These are phyloP conservation scores for Drosophila phalerata DNA, from an alignment of 2,888 invertebrate species.

Conservation along the genomic window DNA sequence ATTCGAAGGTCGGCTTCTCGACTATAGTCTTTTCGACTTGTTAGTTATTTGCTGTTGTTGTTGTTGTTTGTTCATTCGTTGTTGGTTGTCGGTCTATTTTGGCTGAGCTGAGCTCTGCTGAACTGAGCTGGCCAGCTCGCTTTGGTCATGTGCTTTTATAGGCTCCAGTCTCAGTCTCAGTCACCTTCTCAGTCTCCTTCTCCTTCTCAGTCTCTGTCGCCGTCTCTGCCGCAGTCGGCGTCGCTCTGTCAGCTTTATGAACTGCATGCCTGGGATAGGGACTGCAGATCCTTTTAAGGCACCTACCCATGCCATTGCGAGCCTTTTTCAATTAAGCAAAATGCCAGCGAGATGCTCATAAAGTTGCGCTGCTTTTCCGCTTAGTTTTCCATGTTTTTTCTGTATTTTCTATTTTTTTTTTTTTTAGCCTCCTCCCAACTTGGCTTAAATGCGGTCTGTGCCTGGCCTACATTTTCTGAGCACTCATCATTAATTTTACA, in stretches of 20 bases:
- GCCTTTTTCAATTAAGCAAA: slow-evolving; percentile 78
- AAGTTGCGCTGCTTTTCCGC: slow-evolving; percentile 53
- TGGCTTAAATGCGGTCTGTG: slow-evolving; percentile 52
- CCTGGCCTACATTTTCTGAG: slow-evolving; percentile 69
- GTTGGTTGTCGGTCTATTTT: slow-evolving; percentile 64
- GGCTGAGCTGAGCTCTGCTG: slow-evolving; percentile 43
- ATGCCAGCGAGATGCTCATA: slow-evolving; percentile 70
- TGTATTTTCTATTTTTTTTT: slow-evolving; percentile 1
- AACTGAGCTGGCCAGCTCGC: slow-evolving; percentile 37
- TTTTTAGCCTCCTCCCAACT: slow-evolving; percentile 9
- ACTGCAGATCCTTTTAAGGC: slow-evolving; percentile 73
- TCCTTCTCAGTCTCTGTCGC: neutral
- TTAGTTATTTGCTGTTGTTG: slow-evolving; percentile 21
- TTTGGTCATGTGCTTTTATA: slow-evolving; percentile 79
- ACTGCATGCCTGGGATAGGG: slow-evolving; percentile 72
- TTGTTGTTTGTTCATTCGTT: slow-evolving; percentile 33
- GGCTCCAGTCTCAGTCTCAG: slow-evolving; percentile 30
- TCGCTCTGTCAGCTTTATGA: slow-evolving; percentile 73
- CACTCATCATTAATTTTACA: slow-evolving; percentile 73
- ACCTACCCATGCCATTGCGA: slow-evolving; percentile 46
- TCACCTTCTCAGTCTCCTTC: neutral
- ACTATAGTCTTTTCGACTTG: too few relatives aligned
- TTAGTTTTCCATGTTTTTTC: slow-evolving; percentile 26
- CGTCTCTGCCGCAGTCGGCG: neutral
- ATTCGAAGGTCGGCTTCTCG: too few relatives aligned